phyloP scores from a whole-genome alignment of 2,113 vertebrate genomes.

The Microtus oregoni region DNA sequence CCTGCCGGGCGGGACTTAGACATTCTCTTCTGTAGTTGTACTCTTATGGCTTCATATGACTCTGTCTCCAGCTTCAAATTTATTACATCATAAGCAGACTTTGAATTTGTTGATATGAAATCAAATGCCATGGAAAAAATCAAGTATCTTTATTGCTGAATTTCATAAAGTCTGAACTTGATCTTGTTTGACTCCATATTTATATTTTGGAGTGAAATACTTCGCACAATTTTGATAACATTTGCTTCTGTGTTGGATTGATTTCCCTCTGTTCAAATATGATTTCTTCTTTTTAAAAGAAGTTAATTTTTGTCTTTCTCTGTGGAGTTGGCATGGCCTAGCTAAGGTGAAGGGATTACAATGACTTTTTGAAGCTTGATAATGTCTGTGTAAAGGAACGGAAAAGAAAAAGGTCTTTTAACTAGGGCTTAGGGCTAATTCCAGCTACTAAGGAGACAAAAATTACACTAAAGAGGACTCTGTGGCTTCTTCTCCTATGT shows the following conservation, averaged over 20 bases:
- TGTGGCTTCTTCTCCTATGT: slow-evolving; percentile 69
- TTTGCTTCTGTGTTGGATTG: slow-evolving; percentile 56
- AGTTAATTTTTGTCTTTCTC: slow-evolving; percentile 64
- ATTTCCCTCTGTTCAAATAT: neutral
- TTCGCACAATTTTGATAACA: slow-evolving; percentile 52
- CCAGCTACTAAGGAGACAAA: slow-evolving; percentile 70
- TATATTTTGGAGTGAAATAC: slow-evolving; percentile 65
- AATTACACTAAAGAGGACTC: slow-evolving; percentile 45
- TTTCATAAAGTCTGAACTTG: slow-evolving; percentile 51
- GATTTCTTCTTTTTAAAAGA: slow-evolving; percentile 3
- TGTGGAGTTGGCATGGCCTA: slow-evolving; percentile 70
- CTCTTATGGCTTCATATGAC: neutral
- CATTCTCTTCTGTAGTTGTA: slow-evolving; percentile 48
- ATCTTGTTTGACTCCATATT: slow-evolving; percentile 38
- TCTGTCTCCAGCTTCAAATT: slow-evolving; percentile 46
- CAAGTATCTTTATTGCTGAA: neutral
- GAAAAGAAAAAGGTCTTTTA: slow-evolving; percentile 69
- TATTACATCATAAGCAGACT: slow-evolving; percentile 40
- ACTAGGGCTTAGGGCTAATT: slow-evolving; percentile 73
- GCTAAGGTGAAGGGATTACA: slow-evolving; percentile 73
- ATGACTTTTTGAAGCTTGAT: slow-evolving; percentile 73
- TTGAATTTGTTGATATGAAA: slow-evolving; percentile 48
- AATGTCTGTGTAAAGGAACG: slow-evolving; percentile 73
- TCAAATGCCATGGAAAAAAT: slow-evolving; percentile 34
- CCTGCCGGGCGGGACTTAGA: slow-evolving; percentile 1